These are phyloP conservation scores for Apostichopus californicus DNA, from an alignment of 35 echinoderm and acorn worm genomes.

Conservation along the genomic window DNA sequence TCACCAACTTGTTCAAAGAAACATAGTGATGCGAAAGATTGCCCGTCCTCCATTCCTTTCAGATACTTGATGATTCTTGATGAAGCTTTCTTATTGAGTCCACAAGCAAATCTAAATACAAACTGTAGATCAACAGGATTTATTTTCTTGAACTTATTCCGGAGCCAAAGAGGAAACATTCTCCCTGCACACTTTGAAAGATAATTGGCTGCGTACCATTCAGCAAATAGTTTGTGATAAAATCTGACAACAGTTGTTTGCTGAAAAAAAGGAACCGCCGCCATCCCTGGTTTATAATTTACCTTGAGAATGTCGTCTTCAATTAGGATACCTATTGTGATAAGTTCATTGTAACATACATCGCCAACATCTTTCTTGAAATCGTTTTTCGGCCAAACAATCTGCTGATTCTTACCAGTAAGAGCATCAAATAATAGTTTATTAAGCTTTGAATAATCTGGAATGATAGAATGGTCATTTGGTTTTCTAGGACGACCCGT, in stretches of 20 bases:
- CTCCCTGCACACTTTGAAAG: background rate
- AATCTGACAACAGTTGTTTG: background rate
- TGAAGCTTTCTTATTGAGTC: background rate
- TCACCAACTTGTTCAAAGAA: background rate
- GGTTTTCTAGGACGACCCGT: background rate
- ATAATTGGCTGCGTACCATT: slow-evolving; percentile 38
- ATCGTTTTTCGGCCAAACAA: background rate
- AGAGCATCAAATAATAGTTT: background rate
- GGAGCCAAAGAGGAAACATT: background rate
- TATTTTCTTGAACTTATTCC: background rate
- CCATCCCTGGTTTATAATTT: background rate
- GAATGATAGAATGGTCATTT: background rate
- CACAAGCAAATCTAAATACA: slow-evolving; percentile 31
- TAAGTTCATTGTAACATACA: slow-evolving; percentile 14
- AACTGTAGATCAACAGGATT: slow-evolving; percentile 1
- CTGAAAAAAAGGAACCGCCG: background rate
- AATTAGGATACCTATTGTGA: background rate
- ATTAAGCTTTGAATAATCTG: background rate
- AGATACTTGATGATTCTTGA: background rate
- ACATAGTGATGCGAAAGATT: background rate
- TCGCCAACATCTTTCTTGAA: background rate
- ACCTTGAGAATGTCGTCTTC: background rate
- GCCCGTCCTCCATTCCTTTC: background rate
- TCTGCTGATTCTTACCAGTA: background rate
- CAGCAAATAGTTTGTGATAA: slow-evolving; percentile 30